These are phyloP conservation scores for Abrostola tripartita DNA, from an alignment of 2,888 invertebrate species.

Conservation along the genomic window DNA sequence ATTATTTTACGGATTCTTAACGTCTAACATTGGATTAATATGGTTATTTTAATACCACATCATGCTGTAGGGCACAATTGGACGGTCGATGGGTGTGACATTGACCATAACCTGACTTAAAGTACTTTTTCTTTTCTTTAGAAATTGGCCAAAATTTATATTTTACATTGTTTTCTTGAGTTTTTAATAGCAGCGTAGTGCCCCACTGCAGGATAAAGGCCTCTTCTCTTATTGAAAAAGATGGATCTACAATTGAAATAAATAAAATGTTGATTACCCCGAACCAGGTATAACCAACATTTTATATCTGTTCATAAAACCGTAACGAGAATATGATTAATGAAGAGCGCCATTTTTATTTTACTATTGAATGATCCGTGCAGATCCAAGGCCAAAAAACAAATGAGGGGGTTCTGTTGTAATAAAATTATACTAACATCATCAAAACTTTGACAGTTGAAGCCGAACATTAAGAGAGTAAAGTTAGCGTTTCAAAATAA, in stretches of 20 bases:
- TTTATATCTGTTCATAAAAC: slow-evolving; percentile 30
- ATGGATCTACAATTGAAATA: not conserved
- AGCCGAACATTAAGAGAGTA: slow-evolving; percentile 35
- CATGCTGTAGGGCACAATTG: no score
- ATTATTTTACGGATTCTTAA: no score
- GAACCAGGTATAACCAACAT: not conserved
- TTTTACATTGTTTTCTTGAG: no score
- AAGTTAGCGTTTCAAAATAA: slow-evolving; percentile 51
- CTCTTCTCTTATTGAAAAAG: no score
- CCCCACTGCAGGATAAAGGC: no score
- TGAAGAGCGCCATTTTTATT: slow-evolving; percentile 30
- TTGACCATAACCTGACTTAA: no score
- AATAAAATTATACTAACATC: slow-evolving; percentile 63
- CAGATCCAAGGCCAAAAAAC: slow-evolving; percentile 58
- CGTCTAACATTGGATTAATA: no score
- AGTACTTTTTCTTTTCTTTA: no score
- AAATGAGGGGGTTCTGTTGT: slow-evolving; percentile 44
- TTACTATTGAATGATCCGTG: slow-evolving; percentile 32
- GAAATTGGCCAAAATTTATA: no score
- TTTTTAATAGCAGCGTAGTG: no score
- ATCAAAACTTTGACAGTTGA: slow-evolving; percentile 60
- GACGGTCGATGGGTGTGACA: no score
- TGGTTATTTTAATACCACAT: no score
- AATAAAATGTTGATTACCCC: slow-evolving; percentile 1
- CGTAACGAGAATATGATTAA: slow-evolving; percentile 30